A percentile compares a stretch with the other conserved stretches of the same genome.
These are phyloP conservation scores for Entomobrya proxima DNA, from an alignment of 2,888 invertebrate species.

Conservation along the genomic window DNA sequence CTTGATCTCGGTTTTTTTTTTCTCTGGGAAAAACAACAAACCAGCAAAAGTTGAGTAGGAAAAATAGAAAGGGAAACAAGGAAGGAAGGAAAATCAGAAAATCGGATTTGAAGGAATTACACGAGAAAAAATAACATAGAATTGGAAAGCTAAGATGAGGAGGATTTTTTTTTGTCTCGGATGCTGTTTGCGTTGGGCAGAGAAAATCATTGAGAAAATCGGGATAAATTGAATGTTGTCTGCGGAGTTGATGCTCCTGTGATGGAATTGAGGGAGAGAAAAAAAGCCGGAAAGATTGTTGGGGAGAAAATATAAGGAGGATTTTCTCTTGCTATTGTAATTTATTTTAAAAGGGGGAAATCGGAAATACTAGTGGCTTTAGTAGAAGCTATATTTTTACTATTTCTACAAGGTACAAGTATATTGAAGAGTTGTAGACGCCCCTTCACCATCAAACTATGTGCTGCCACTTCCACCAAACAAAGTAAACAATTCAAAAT, in stretches of 20 bases:
- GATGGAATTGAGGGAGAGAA: conserved; percentile 21
- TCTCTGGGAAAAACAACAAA: background rate
- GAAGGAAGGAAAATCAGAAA: conserved; percentile 47
- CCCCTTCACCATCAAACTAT: background rate
- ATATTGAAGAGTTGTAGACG: background rate
- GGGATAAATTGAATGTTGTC: conserved; percentile 63
- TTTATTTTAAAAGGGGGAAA: conserved; percentile 24
- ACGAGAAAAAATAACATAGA: conserved; percentile 57
- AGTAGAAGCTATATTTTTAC: background rate
- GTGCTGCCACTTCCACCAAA: background rate
- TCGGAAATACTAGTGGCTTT: conserved; percentile 11
- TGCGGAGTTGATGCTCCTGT: no score
- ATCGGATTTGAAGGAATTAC: conserved; percentile 66
- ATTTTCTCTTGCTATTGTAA: conserved; percentile 23
- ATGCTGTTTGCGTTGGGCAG: no score
- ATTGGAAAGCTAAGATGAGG: conserved; percentile 13
- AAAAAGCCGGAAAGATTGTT: background rate
- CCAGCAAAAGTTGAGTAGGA: background rate
- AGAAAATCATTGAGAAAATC: conserved; percentile 61
- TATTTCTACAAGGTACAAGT: background rate
- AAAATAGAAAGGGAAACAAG: background rate
- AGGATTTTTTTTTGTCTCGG: conserved; percentile 28
- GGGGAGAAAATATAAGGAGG: conserved; percentile 12
- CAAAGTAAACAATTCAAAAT: conserved; percentile 15
- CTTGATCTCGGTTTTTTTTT: conserved; percentile 36